Evolutionary conservation across 2,797 vertebrate genomes (phyloP), one percentile per base, ranked within the genome.

Genomic region (Sebastes reedi): DNA sequence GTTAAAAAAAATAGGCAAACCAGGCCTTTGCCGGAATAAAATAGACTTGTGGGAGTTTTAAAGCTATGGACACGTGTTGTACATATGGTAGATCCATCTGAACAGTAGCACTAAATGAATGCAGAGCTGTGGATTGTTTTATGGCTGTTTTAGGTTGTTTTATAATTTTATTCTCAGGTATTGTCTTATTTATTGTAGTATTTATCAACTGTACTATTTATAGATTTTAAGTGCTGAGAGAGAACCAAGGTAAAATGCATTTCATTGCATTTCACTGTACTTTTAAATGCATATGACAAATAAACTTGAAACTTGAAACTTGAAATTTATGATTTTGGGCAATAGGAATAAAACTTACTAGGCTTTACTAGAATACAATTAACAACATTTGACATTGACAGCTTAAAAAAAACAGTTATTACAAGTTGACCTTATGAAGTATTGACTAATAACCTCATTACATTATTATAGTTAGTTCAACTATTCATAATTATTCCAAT

Each of bases 401-500:
- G 20, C 60, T 72, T 8, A 65, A 65, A 62, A 14, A 75, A 42
- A 62, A 29, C n/a, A 1, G 16, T 30, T 29, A 61, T 22, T 61
- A 52, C 24, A 3, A 20, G 18, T 9, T 64, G 20, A 29, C 16
- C 4, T 62, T 52, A 13, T 54, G 5, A 27, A 25, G 11, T 30
- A 22, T 24, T 55, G 11, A 55, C n/a, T 65, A 46, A 5, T 34
- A 60, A 65, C 8, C 1, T 72, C 11, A 61, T 77, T 52, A 72
- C 8, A 22, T 25, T 8, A 39, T 29, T 14, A 59, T 42, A 55
- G 2, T 34, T 25, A 27, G 8, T 52, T n/a, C 8, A 1, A 8
- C 58, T 24, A 22, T 74, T 14, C 74, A 56, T 79, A 25, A 85
- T 82, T 77, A 60, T 54, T 54, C 22, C 16, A 60, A 24, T 60